Evolutionary conservation across 2,888 invertebrate species (phyloP).

Genomic region (Synanthedon vespiformis): DNA sequence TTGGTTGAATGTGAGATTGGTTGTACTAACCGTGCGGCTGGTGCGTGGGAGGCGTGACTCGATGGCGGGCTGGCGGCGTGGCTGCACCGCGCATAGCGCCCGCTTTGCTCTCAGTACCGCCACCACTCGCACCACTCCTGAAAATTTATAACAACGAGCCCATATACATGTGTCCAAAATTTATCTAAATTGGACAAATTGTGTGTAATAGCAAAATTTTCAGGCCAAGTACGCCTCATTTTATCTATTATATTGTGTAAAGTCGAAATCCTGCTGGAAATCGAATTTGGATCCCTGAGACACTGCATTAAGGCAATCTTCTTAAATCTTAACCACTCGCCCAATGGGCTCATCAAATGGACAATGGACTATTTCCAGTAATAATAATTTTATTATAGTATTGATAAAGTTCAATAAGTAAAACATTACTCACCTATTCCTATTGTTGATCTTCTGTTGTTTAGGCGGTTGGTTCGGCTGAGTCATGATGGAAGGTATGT

Average conservation of each 20-base stretch:
- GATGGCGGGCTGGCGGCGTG: slow-evolving; percentile 47
- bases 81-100: slow-evolving; percentile 33
- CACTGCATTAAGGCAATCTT: too few species aligned
- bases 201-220: too few species aligned
- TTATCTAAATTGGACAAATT: too few species aligned
- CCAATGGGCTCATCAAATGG: too few species aligned
- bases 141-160: background rate
- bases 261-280: too few species aligned
- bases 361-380: too few species aligned
- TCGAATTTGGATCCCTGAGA: too few species aligned
- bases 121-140: slow-evolving; percentile 20
- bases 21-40: slow-evolving; percentile 35
- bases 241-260: too few species aligned
- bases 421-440: slow-evolving; percentile 42
- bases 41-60: slow-evolving; percentile 54
- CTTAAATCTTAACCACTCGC: too few species aligned
- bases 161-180: too few species aligned
- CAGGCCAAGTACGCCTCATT: too few species aligned
- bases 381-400: too few species aligned
- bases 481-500: slow-evolving; percentile 62
- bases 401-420: background rate
- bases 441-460: slow-evolving; percentile 62
- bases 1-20: background rate
- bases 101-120: slow-evolving; percentile 15
- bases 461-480: slow-evolving; percentile 63